A percentile compares a stretch with the other conserved stretches of the same genome.
These are phyloP conservation scores for Protophormia terraenovae DNA, from an alignment of 2,888 invertebrate genomes.

Conservation along the genomic window DNA sequence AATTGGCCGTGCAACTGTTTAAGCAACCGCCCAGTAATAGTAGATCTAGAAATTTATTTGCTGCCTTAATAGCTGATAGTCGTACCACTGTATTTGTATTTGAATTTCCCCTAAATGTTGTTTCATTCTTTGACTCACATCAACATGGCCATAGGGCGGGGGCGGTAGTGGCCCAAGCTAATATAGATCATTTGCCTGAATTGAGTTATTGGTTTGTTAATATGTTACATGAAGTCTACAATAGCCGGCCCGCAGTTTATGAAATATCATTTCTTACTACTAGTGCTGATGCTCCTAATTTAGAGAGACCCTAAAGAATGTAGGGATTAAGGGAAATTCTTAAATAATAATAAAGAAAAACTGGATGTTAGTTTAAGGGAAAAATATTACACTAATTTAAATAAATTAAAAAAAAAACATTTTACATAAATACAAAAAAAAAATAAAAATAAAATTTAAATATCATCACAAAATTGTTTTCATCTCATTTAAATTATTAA, in stretches of 20 bases:
- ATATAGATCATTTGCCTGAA: constrained; percentile 73
- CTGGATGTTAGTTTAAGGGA: constrained; percentile 31
- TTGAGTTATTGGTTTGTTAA: constrained; percentile 75
- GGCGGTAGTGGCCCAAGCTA: constrained; percentile 76
- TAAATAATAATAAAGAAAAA: too few species aligned
- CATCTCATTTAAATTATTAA: background rate
- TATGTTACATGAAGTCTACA: constrained; percentile 75
- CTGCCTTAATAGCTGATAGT: constrained; percentile 77
- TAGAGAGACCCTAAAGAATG: background rate
- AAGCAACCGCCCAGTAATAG: constrained; percentile 63
- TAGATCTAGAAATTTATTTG: constrained; percentile 71
- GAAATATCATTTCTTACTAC: constrained; percentile 76
- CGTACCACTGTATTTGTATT: constrained; percentile 77
- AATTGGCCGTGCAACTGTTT: constrained; percentile 75
- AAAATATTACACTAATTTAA: background rate
- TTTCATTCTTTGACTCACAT: constrained; percentile 77
- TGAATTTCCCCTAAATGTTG: constrained; percentile 74
- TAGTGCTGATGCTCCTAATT: constrained; percentile 30
- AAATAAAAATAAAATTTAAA: background rate
- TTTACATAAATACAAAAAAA: too few species aligned
- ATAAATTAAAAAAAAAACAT: too few species aligned
- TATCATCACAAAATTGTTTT: background rate
- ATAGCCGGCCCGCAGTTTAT: constrained; percentile 75
- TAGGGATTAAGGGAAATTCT: too few species aligned
- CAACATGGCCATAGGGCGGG: constrained; percentile 76